These are phyloP conservation scores for Ellobius talpinus DNA, from an alignment of 2,113 vertebrate genomes.

Conservation along the genomic window DNA sequence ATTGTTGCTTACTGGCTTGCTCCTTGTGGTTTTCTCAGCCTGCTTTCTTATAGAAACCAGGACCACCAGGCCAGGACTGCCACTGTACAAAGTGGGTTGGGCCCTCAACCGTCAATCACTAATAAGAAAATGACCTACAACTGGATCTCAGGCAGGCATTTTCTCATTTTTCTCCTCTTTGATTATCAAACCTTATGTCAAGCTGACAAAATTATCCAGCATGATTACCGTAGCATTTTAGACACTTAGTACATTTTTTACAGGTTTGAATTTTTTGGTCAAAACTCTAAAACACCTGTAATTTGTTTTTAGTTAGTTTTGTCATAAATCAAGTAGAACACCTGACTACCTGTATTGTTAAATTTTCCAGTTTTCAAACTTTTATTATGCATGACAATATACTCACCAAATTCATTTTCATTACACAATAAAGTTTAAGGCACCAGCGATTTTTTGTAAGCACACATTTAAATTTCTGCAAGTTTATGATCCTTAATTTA, in stretches of 20 bases:
- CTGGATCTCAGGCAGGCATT: neutral
- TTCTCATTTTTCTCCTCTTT: neutral
- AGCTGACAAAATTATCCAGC: neutral
- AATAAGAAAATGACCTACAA: neutral
- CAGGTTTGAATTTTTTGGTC: neutral
- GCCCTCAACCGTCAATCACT: neutral
- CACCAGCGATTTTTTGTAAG: neutral
- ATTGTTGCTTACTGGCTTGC: neutral
- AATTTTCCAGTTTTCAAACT: conserved; percentile 19
- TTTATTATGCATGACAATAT: conserved; percentile 11
- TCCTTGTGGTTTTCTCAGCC: neutral
- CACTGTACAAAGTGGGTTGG: neutral
- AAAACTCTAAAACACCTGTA: neutral
- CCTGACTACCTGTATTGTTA: conserved; percentile 26
- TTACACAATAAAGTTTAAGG: neutral
- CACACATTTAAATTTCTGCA: neutral
- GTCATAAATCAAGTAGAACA: neutral
- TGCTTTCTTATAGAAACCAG: neutral
- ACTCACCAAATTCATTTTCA: conserved; percentile 18
- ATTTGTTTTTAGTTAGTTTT: conserved; percentile 53
- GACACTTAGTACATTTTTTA: conserved; percentile 30
- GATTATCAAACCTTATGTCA: neutral
- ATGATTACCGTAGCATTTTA: neutral
- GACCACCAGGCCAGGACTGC: neutral
- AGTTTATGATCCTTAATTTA: neutral